Evolutionary conservation across 2,888 invertebrate species (phyloP), one percentile per base, ranked within the genome.

Genomic region (Linhomoeus sp.): DNA sequence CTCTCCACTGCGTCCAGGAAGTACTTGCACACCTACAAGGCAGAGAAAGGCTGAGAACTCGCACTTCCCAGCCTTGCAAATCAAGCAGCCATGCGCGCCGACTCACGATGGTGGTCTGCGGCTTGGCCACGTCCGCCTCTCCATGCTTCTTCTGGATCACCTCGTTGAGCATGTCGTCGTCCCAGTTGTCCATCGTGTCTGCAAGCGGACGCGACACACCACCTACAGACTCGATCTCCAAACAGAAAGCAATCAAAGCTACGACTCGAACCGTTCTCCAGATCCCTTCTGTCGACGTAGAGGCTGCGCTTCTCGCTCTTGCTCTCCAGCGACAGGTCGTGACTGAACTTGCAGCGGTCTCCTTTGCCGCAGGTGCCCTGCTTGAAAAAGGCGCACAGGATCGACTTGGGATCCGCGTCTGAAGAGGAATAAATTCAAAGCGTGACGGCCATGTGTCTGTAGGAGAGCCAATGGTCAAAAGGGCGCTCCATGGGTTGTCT

Each of bases 331-430:
- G 80, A 77, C 54, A 97, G 71, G 67, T 99, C 97, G 64, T 99
- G 97, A 7, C 94, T 94, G 71, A 97, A 99, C 70, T 99, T 99
- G 71, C 97, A 99, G 67, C 79, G 86, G 61, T 86, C 85, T 24
- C 97, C 97, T 69, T 97, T 99, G 0, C 78, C 76, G 68, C 97
- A 99, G 62, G 82, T 80, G 15, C 94, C 94, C 69, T 88, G 85
- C 67, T 99, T 99, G 73, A 87, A 97, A 72, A 88, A 94, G 3
- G 88, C 84, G 69, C 97, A 99, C 22, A 99, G 76, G 44, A 99
- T 83, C 0, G 94, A 92, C 66, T 99, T 99, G 1, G 97, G 97
- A 71, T 97, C 97, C 49, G 82, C 86, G 61, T 86, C 87, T 86
- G 39, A 47, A 56, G 24, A 22, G n/a, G n/a, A n/a, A n/a, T n/a